Conservation (phyloP, 2,113 vertebrate species). For the Dipodomys stephensi region DNA sequence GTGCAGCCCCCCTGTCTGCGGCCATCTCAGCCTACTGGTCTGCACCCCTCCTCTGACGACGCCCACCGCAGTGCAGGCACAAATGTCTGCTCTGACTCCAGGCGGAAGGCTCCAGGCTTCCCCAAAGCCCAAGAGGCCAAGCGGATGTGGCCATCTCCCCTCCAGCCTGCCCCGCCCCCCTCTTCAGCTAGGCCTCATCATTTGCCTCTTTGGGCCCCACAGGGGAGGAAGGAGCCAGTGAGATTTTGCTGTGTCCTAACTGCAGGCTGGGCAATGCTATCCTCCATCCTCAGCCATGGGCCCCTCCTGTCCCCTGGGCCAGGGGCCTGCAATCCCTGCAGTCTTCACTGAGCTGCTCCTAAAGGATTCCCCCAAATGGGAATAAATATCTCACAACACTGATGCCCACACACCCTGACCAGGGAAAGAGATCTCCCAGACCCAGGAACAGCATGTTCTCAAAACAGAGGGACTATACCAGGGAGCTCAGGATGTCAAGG, state of each 20-base stretch:
- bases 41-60: not conserved
- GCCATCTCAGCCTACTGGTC: not conserved
- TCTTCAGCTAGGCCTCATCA: not conserved
- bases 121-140: not conserved
- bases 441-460: not conserved
- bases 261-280: not conserved
- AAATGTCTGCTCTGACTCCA: not conserved
- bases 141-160: not conserved
- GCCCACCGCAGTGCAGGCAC: no score
- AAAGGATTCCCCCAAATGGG: not conserved
- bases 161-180: not conserved
- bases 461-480: not conserved
- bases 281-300: not conserved
- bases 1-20: not conserved
- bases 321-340: not conserved
- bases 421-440: not conserved
- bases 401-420: not conserved
- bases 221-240: not conserved
- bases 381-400: not conserved
- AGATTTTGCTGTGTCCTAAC: not conserved
- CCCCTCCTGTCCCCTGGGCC: not conserved
- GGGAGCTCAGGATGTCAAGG: not conserved
- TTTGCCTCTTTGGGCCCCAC: not conserved
- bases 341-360: not conserved
- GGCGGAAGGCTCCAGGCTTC: not conserved